Conservation (phyloP, 2,797 vertebrate species). For the Xenopus petersii region DNA sequence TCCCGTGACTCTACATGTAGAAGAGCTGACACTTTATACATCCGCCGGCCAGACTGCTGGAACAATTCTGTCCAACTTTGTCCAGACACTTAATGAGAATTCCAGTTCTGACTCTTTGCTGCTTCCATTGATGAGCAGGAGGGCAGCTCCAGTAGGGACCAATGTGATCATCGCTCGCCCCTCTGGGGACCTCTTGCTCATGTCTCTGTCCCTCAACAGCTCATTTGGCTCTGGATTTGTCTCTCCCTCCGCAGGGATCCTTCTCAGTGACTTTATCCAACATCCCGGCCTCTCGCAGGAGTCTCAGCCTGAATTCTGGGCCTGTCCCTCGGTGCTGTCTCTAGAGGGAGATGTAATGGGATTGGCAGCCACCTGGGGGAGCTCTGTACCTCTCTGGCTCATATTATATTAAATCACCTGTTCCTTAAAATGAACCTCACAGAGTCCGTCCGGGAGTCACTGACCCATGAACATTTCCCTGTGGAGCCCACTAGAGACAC, state of each 20-base stretch:
- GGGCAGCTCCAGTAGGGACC: constrained; percentile 43
- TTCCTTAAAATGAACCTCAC: constrained; percentile 46
- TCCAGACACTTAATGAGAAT: constrained; percentile 1
- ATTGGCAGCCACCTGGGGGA: constrained; percentile 55
- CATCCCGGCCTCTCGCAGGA: not conserved
- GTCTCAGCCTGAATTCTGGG: constrained; percentile 49
- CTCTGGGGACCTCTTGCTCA: constrained; percentile 57
- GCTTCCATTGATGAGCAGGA: not conserved
- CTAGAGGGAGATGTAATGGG: constrained; percentile 45
- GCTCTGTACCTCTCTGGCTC: constrained; percentile 43
- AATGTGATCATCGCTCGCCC: constrained; percentile 59
- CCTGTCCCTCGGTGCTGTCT: constrained; percentile 58
- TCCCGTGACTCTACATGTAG: constrained; percentile 28
- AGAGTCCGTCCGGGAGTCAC: constrained; percentile 38
- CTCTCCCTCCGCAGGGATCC: constrained; percentile 59
- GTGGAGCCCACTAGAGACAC: no score
- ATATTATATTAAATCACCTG: constrained; percentile 53
- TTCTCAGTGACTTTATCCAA: constrained; percentile 58
- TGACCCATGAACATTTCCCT: constrained; percentile 5
- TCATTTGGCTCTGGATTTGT: constrained; percentile 62
- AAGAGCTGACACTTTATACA: constrained; percentile 39
- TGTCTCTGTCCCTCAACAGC: constrained; percentile 62
- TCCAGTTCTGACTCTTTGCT: not conserved
- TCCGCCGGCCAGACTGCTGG: constrained; percentile 53
- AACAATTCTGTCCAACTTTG: constrained; percentile 11